These are phyloP conservation scores for Aleiodes alternator DNA, from an alignment of 2,888 invertebrate species.

Conservation along the genomic window DNA sequence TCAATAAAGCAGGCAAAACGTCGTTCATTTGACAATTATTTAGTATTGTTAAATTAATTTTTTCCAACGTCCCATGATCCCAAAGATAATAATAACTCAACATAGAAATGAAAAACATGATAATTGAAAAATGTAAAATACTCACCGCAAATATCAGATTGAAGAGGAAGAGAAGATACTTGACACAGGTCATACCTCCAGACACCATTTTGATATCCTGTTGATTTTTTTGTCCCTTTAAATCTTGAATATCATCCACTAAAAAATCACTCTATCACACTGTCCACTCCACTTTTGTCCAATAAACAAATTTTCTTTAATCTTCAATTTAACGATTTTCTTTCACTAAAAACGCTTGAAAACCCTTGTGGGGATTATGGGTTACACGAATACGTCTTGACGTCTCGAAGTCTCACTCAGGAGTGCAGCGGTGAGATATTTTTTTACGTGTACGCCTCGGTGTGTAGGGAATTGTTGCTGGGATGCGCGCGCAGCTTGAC, in stretches of 20 bases:
- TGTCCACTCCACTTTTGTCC: conserved; percentile 14
- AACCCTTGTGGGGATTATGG: conserved; percentile 8
- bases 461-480: conserved; percentile 46
- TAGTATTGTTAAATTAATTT: no score
- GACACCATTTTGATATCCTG: conserved; percentile 80
- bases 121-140: background rate
- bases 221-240: background rate
- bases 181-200: conserved; percentile 90
- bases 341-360: background rate
- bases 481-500: conserved; percentile 42
- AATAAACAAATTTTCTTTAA: background rate
- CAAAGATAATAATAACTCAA: no score
- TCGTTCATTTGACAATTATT: no score
- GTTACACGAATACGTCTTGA: conserved; percentile 29
- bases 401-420: conserved; percentile 55
- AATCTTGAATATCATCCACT: background rate
- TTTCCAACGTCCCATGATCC: no score
- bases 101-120: no score
- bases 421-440: conserved; percentile 58
- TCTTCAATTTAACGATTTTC: background rate
- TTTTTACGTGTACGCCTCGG: conserved; percentile 51
- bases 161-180: conserved; percentile 82
- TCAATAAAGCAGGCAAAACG: no score
- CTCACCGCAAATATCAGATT: conserved; percentile 82
- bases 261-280: background rate